These are phyloP conservation scores for Scomber scombrus DNA, from an alignment of 2,113 vertebrate species.

Conservation along the genomic window DNA sequence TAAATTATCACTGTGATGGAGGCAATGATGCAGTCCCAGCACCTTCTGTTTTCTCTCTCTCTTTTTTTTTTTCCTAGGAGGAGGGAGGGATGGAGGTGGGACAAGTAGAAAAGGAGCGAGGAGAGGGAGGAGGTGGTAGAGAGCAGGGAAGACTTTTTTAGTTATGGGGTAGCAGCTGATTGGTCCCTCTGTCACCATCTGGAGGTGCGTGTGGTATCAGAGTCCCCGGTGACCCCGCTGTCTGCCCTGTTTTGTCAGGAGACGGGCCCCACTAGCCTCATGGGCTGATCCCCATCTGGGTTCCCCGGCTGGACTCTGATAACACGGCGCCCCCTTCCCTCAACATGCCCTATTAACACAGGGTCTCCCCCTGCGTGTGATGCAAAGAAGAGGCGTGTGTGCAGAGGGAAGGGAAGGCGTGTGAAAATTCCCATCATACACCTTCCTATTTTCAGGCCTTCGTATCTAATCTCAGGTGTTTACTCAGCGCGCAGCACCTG, in stretches of 20 bases:
- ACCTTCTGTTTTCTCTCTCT: conserved; percentile 96
- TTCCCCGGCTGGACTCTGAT: conserved; percentile 83
- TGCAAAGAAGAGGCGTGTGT: conserved; percentile 13
- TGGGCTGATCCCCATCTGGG: conserved; percentile 79
- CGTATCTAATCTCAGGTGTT: conserved; percentile 70
- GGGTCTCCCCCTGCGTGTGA: conserved; percentile 40
- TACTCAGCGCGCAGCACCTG: conserved; percentile 63
- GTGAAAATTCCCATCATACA: conserved; percentile 31
- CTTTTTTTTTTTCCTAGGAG: conserved; percentile 60
- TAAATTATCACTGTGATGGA: conserved; percentile 99
- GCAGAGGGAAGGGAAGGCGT: conserved; percentile 6
- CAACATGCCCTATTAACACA: conserved; percentile 52
- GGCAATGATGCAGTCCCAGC: conserved; percentile 99
- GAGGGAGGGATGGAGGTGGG: conserved; percentile 76
- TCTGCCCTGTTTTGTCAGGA: conserved; percentile 92
- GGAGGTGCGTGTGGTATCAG: conserved; percentile 86
- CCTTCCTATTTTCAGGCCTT: conserved; percentile 13
- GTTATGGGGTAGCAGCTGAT: conserved; percentile 87
- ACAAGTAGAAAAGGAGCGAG: conserved; percentile 39
- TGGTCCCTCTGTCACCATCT: conserved; percentile 90
- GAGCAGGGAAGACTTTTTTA: conserved; percentile 89
- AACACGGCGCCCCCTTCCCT: conserved; percentile 59
- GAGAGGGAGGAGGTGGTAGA: conserved; percentile 40
- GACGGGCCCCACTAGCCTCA: conserved; percentile 73
- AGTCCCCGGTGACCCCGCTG: conserved; percentile 87